Conservation (phyloP, 2,797 vertebrate genomes). For the Dipus sagitta region DNA sequence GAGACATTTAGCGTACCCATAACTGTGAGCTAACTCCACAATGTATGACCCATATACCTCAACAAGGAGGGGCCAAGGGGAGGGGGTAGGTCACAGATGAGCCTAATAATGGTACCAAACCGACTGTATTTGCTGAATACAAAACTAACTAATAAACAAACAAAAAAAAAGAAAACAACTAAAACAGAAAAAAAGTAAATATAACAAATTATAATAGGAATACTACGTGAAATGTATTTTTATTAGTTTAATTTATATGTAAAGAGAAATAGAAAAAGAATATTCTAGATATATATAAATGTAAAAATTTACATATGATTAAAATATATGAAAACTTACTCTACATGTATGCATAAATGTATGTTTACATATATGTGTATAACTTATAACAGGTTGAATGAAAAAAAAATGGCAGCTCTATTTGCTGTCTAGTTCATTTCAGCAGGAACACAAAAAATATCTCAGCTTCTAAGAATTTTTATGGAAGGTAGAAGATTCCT, state of each 20-base stretch:
- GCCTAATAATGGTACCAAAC: no score
- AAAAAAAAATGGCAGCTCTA: background rate
- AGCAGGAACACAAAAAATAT: background rate
- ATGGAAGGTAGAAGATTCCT: background rate
- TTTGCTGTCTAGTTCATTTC: background rate
- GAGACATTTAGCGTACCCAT: no score
- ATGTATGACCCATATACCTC: no score
- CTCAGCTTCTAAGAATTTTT: background rate
- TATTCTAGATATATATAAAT: background rate
- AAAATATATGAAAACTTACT: no score
- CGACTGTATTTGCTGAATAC: no score
- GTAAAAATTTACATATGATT: no score
- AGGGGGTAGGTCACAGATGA: no score
- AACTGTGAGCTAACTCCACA: no score
- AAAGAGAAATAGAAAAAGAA: background rate
- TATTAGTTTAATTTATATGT: rapidly evolving
- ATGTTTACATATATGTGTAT: background rate
- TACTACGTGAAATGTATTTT: background rate
- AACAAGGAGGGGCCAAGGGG: no score
- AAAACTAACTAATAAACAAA: no score
- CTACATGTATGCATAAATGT: background rate
- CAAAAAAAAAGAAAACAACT: background rate
- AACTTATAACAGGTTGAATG: background rate
- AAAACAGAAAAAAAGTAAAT: background rate
- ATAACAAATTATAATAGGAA: background rate